Evolutionary conservation across 1,140 invertebrate species (phyloP).

Genomic region (Scaptomyza hsui): DNA sequence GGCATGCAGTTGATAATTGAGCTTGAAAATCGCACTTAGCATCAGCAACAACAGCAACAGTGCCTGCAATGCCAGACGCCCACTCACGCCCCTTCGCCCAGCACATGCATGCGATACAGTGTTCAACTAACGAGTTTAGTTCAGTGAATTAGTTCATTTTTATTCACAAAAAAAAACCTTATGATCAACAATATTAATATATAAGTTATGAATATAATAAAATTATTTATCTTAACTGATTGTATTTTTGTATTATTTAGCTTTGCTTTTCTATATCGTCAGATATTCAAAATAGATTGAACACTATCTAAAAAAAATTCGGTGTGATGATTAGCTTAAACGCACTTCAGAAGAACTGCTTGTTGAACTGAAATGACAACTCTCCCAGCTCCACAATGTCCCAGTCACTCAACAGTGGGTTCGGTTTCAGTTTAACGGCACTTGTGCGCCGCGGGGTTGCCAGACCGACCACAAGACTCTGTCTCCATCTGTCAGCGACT

Average conservation of each 20-base stretch:
- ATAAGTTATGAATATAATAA: too few relatives aligned
- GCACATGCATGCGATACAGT: not conserved
- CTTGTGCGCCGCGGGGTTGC: not conserved
- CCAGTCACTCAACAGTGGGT: not conserved
- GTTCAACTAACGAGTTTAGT: not conserved
- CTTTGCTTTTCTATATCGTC: too few relatives aligned
- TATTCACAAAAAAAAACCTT: too few relatives aligned
- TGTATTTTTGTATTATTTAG: too few relatives aligned
- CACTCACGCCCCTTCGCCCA: not conserved
- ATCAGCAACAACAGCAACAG: slow-evolving; percentile 10
- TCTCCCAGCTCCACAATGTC: not conserved
- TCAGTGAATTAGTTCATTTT: not conserved
- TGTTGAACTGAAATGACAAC: not conserved
- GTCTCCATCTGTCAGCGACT: not conserved
- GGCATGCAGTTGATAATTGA: slow-evolving; percentile 59
- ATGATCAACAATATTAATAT: too few relatives aligned
- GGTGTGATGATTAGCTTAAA: not conserved
- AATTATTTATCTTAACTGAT: too few relatives aligned
- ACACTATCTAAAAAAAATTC: too few relatives aligned
- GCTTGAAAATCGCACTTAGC: slow-evolving; percentile 45
- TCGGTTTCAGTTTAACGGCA: slow-evolving; percentile 3
- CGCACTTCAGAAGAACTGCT: not conserved
- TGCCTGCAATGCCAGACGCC: not conserved
- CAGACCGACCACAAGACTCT: slow-evolving; percentile 5
- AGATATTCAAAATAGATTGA: too few relatives aligned